phyloP scores from a whole-genome alignment of 2,113 vertebrate genomes.

The Furnarius figulus region DNA sequence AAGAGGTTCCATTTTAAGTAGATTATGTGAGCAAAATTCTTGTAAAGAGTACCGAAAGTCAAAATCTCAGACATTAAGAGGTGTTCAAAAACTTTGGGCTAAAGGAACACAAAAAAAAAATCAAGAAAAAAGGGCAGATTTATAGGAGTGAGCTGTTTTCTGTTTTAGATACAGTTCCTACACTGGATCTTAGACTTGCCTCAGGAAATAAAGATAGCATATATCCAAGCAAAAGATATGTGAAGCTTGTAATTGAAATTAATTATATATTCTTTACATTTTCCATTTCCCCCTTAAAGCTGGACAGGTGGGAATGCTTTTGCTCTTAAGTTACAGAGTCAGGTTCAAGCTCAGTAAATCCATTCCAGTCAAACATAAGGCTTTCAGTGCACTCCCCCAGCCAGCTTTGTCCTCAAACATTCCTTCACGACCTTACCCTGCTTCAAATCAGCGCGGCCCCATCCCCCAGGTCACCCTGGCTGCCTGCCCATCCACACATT shows the following conservation, averaged over 20 bases:
- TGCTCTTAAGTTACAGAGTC: conserved; percentile 71
- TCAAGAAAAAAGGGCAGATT: neutral
- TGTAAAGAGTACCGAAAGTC: conserved; percentile 46
- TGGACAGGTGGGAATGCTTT: conserved; percentile 77
- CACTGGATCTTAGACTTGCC: conserved; percentile 9
- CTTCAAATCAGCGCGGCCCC: conserved; percentile 79
- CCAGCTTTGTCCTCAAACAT: conserved; percentile 78
- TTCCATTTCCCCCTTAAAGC: conserved; percentile 74
- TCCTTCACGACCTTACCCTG: conserved; percentile 79
- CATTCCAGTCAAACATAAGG: conserved; percentile 63
- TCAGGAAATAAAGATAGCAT: conserved; percentile 64
- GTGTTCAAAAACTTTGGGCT: neutral
- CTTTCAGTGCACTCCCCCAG: conserved; percentile 66
- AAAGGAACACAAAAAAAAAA: too few species aligned
- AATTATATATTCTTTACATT: conserved; percentile 79
- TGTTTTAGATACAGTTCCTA: conserved; percentile 45
- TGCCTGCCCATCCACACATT: conserved; percentile 85
- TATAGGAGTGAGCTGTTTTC: neutral
- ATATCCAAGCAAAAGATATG: conserved; percentile 52
- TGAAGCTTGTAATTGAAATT: conserved; percentile 76
- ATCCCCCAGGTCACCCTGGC: conserved; percentile 80
- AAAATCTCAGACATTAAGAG: conserved; percentile 25
- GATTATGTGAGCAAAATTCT: conserved; percentile 37
- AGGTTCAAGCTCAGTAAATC: conserved; percentile 71
- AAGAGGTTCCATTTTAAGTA: conserved; percentile 55